These are phyloP conservation scores for Channa striata DNA, from an alignment of 2,797 vertebrate species.

Conservation along the genomic window DNA sequence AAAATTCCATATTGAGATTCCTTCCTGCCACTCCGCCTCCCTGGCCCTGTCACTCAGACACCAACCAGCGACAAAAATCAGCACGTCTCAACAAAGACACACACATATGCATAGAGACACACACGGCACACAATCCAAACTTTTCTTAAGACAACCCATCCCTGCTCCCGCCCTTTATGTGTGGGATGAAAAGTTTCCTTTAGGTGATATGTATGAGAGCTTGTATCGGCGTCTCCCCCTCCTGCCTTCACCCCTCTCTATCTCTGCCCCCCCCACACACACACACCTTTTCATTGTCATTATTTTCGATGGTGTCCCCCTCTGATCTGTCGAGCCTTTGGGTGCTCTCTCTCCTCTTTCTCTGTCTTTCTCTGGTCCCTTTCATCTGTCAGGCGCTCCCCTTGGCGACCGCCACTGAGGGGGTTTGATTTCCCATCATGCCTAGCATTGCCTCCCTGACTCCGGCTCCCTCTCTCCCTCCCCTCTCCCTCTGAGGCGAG, in stretches of 20 bases:
- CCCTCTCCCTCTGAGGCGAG: constrained; percentile 65
- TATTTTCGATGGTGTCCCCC: constrained; percentile 82
- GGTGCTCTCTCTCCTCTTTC: constrained; percentile 72
- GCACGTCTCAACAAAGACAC: constrained; percentile 77
- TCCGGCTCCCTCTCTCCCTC: constrained; percentile 53
- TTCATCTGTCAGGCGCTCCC: constrained; percentile 83
- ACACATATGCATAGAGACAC: constrained; percentile 67
- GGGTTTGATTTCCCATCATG: constrained; percentile 84
- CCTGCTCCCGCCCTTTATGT: constrained; percentile 76
- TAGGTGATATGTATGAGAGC: constrained; percentile 76
- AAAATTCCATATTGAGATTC: constrained; percentile 85
- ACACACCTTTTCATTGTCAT: constrained; percentile 80
- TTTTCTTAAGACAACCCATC: constrained; percentile 81
- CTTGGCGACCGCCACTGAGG: constrained; percentile 77
- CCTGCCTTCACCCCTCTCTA: constrained; percentile 38
- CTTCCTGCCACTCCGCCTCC: constrained; percentile 80
- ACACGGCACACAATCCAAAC: constrained; percentile 72
- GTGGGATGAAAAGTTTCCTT: constrained; percentile 83
- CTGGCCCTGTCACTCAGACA: constrained; percentile 79
- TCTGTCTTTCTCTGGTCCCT: constrained; percentile 73
- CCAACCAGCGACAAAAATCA: constrained; percentile 70
- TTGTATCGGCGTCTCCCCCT: constrained; percentile 44
- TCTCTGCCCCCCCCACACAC: constrained; percentile 35
- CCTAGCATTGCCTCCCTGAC: constrained; percentile 75
- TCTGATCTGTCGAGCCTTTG: constrained; percentile 81